Percentiles rank a stretch among this genome's conserved stretches.
Evolutionary conservation across 2,888 invertebrate genomes (phyloP).

Genomic region (Dryadula phaetusa): DNA sequence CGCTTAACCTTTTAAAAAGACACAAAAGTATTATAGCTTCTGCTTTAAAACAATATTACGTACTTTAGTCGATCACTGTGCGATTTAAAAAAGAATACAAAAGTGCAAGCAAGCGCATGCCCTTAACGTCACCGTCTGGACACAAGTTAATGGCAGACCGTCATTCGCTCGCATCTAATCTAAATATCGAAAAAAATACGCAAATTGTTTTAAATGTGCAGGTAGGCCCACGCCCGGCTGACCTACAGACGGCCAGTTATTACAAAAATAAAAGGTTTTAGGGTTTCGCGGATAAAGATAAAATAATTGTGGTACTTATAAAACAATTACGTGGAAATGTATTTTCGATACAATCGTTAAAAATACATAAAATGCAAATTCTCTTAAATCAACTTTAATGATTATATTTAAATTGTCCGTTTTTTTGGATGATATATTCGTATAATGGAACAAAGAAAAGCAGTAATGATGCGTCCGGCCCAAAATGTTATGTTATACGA

Average conservation of each 20-base stretch:
- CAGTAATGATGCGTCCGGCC: conserved; percentile 16
- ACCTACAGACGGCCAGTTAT: conserved; percentile 76
- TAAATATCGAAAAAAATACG: conserved; percentile 63
- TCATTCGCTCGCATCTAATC: conserved; percentile 66
- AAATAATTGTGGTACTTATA: conserved; percentile 48
- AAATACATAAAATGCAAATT: conserved; percentile 41
- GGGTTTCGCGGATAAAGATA: conserved; percentile 46
- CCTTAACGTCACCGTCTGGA: conserved; percentile 59
- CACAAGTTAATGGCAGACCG: conserved; percentile 66
- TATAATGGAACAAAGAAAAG: conserved; percentile 23
- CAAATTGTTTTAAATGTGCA: conserved; percentile 83
- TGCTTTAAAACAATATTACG: background rate
- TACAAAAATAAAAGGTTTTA: conserved; percentile 61
- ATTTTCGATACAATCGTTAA: conserved; percentile 45
- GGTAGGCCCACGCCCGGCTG: conserved; percentile 75
- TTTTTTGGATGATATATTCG: conserved; percentile 11
- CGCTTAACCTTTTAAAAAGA: no score
- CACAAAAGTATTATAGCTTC: no score
- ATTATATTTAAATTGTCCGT: conserved; percentile 16
- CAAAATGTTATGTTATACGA: conserved; percentile 4
- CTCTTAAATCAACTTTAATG: conserved; percentile 27
- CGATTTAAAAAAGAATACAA: conserved; percentile 15
- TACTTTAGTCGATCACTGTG: background rate
- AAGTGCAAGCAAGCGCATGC: conserved; percentile 43
- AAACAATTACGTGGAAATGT: conserved; percentile 45